Conservation (phyloP, 1,140 invertebrate genomes). For the Drosophila murphyi region DNA sequence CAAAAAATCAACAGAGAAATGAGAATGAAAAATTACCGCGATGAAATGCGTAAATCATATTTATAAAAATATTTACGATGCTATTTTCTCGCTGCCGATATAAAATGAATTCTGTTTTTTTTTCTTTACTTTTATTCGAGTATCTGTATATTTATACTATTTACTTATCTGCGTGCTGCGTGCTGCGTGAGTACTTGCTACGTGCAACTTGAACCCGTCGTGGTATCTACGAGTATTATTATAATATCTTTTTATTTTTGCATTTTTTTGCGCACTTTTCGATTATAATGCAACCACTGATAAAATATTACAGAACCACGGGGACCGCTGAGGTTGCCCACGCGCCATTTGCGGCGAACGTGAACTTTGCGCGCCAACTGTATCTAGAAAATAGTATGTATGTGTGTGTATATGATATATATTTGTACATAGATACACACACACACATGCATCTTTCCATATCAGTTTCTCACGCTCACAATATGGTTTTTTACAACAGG, state of each 20-base stretch:
- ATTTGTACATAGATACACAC: slow-evolving; percentile 15
- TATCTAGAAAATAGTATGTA: slow-evolving; percentile 47
- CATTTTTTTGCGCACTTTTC: slow-evolving; percentile 34
- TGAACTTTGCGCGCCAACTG: slow-evolving; percentile 62
- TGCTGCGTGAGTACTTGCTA: slow-evolving; percentile 43
- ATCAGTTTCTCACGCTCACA: slow-evolving; percentile 79
- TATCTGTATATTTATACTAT: not conserved
- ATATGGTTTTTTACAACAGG: slow-evolving; percentile 62
- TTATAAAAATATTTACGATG: slow-evolving; percentile 17
- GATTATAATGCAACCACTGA: slow-evolving; percentile 44
- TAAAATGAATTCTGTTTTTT: slow-evolving; percentile 22
- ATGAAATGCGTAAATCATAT: slow-evolving; percentile 3
- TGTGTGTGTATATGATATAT: slow-evolving; percentile 1
- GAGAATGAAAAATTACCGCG: not conserved
- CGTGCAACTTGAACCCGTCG: slow-evolving; percentile 29
- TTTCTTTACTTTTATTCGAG: not conserved
- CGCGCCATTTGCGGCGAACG: slow-evolving; percentile 49
- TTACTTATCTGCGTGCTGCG: slow-evolving; percentile 46
- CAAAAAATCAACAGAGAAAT: not conserved
- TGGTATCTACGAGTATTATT: slow-evolving; percentile 27
- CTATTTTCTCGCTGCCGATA: slow-evolving; percentile 11
- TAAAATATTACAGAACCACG: slow-evolving; percentile 55
- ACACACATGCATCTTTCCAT: slow-evolving; percentile 47
- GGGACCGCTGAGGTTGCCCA: slow-evolving; percentile 41
- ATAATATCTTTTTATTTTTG: slow-evolving; percentile 24